Percentiles rank a stretch among this genome's conserved stretches.
Conservation (phyloP, 2,888 invertebrate genomes). For the Spilarctia lutea region DNA sequence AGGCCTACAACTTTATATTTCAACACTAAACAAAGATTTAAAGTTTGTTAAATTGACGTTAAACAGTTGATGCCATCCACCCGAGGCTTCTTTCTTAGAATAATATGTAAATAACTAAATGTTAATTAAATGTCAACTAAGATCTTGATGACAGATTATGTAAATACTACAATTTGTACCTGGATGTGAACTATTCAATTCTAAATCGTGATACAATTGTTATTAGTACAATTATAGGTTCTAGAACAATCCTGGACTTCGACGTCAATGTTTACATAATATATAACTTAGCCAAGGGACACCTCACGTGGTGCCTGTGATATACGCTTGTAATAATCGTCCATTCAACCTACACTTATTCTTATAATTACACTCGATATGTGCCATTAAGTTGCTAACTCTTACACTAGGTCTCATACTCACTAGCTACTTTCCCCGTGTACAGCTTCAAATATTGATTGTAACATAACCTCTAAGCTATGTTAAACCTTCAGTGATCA, state of each 20-base stretch:
- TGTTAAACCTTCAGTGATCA: not conserved
- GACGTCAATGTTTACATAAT: constrained; percentile 57
- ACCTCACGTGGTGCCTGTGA: constrained; percentile 75
- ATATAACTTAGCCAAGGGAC: constrained; percentile 73
- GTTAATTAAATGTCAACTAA: constrained; percentile 27
- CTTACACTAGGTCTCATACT: not conserved
- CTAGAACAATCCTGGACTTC: constrained; percentile 52
- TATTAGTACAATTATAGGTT: constrained; percentile 26
- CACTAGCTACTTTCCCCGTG: constrained; percentile 7
- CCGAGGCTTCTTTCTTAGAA: constrained; percentile 23
- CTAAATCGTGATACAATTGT: constrained; percentile 28
- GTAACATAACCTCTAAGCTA: not conserved
- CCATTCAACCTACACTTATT: constrained; percentile 72
- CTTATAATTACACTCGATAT: constrained; percentile 55
- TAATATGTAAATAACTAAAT: constrained; percentile 28
- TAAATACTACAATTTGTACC: constrained; percentile 32
- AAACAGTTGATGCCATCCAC: constrained; percentile 32
- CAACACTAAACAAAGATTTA: constrained; percentile 14
- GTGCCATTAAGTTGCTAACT: constrained; percentile 51
- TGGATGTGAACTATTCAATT: constrained; percentile 25
- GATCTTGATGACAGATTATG: constrained; percentile 15
- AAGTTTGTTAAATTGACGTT: constrained; percentile 28
- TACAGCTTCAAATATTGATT: not conserved
- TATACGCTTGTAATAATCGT: constrained; percentile 85
- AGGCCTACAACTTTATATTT: constrained; percentile 29